A percentile compares a stretch with the other conserved stretches of the same genome.
Conservation (phyloP, 2,797 vertebrate species). For the Bucorvus abyssinicus region DNA sequence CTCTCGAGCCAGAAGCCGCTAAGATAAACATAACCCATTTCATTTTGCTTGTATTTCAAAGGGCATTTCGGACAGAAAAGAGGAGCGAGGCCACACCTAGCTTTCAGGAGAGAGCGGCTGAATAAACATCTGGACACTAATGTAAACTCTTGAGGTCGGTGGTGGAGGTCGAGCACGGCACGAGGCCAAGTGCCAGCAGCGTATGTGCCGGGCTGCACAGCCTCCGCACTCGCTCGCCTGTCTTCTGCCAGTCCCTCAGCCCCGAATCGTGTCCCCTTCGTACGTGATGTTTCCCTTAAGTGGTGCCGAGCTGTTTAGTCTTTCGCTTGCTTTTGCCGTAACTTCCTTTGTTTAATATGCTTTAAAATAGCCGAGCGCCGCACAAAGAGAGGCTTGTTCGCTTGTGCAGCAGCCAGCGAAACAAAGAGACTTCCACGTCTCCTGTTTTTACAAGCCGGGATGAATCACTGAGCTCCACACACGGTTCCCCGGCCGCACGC, state of each 20-base stretch:
- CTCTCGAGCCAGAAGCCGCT: background rate
- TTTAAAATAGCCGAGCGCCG: constrained; percentile 58
- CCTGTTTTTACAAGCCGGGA: constrained; percentile 51
- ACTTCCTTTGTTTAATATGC: constrained; percentile 77
- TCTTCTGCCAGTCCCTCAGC: background rate
- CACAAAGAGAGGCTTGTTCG: constrained; percentile 67
- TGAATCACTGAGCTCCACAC: constrained; percentile 17
- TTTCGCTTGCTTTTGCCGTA: constrained; percentile 55
- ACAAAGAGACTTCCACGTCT: constrained; percentile 67
- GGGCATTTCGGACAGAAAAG: constrained; percentile 12
- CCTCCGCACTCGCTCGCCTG: background rate
- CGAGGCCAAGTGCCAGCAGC: constrained; percentile 29
- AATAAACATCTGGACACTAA: constrained; percentile 26
- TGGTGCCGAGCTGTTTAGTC: constrained; percentile 77
- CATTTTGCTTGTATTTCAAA: background rate
- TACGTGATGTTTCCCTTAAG: constrained; percentile 72
- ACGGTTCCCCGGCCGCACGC: background rate
- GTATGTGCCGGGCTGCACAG: constrained; percentile 52
- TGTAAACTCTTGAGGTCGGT: background rate
- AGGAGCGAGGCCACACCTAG: constrained; percentile 43
- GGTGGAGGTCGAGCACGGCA: background rate
- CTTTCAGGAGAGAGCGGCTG: constrained; percentile 1
- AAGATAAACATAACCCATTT: constrained; percentile 3
- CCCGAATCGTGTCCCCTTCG: constrained; percentile 2
- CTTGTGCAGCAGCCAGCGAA: constrained; percentile 42